These are phyloP conservation scores for Poecilia latipinna DNA, from an alignment of 2,113 vertebrate species.

Conservation along the genomic window DNA sequence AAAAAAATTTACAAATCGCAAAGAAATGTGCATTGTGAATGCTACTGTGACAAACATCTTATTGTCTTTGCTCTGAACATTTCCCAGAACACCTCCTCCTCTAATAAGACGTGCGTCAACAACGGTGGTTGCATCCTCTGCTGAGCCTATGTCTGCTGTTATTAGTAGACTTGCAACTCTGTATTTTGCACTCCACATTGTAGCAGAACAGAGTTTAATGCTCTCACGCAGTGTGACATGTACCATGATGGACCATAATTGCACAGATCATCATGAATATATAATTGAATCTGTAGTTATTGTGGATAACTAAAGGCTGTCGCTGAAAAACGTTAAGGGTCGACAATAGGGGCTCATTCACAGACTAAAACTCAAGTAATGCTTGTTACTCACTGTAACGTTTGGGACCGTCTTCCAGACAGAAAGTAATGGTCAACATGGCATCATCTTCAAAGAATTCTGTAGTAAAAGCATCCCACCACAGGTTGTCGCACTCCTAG, in stretches of 20 bases:
- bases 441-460: conserved; percentile 99
- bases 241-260: neutral
- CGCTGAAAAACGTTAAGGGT: neutral
- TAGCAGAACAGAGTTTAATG: neutral
- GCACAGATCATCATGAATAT: neutral
- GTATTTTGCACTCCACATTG: neutral
- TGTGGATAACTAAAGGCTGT: neutral
- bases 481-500: conserved; percentile 98
- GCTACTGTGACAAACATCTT: neutral
- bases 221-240: neutral
- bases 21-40: neutral
- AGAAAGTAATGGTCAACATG: conserved; percentile 98
- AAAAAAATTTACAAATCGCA: neutral
- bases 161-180: too few species aligned
- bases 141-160: neutral
- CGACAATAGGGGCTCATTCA: neutral
- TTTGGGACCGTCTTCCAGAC: conserved; percentile 99
- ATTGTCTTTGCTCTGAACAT: neutral
- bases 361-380: neutral
- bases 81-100: neutral
- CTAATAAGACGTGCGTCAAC: neutral
- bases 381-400: conserved; percentile 90
- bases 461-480: conserved; percentile 99
- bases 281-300: neutral
- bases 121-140: neutral